Evolutionary conservation across 2,113 vertebrate species (phyloP).

Genomic region (Hymenochirus boettgeri): DNA sequence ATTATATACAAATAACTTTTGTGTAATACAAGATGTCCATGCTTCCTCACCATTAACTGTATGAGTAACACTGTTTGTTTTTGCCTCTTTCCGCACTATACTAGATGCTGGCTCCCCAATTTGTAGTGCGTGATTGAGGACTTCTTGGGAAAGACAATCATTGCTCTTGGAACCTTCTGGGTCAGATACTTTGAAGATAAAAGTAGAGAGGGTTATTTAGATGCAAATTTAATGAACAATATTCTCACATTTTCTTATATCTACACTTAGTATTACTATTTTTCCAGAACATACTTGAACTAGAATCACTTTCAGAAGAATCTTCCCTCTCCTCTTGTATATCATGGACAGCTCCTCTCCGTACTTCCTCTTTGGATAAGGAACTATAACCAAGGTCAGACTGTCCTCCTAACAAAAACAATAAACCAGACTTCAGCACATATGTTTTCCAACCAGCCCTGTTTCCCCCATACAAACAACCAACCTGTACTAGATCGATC

Average conservation of each 20-base stretch:
- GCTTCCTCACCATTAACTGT: slow-evolving; percentile 29
- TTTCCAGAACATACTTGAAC: slow-evolving; percentile 84
- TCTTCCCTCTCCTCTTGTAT: slow-evolving; percentile 64
- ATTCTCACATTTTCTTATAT: too few species aligned
- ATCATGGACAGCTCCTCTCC: slow-evolving; percentile 68
- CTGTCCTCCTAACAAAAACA: slow-evolving; percentile 68
- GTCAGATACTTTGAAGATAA: slow-evolving; percentile 62
- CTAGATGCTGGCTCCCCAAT: slow-evolving; percentile 45
- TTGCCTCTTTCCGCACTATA: slow-evolving; percentile 60
- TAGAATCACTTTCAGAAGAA: slow-evolving; percentile 74
- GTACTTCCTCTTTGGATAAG: slow-evolving; percentile 83
- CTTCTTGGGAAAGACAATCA: slow-evolving; percentile 61
- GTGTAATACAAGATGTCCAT: too few species aligned
- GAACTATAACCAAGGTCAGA: slow-evolving; percentile 85
- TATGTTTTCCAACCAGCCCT: neutral
- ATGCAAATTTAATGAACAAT: too few species aligned
- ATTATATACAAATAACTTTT: too few species aligned
- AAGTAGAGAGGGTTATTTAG: neutral
- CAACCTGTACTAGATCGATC: slow-evolving; percentile 80
- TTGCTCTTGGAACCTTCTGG: slow-evolving; percentile 68
- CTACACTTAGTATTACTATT: too few species aligned
- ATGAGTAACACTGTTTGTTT: neutral
- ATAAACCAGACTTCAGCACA: neutral
- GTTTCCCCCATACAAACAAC: slow-evolving; percentile 7
- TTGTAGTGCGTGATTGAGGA: slow-evolving; percentile 52